Base-by-base conservation (phyloP, 2,797 vertebrate species). In the Hoplostethus mediterraneus region DNA sequence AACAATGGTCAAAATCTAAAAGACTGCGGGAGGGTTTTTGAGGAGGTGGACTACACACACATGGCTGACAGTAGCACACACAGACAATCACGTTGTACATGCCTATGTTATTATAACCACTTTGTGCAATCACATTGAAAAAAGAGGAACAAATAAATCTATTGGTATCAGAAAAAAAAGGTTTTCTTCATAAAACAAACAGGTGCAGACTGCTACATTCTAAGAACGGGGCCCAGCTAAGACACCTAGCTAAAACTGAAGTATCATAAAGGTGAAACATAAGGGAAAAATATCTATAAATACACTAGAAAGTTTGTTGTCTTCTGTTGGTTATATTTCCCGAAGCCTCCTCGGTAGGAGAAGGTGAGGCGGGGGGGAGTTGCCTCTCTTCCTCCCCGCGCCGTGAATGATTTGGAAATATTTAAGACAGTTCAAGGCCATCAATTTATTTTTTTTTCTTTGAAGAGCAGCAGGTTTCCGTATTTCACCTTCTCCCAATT, bases 41-140 rank as follows among this genome's bases (percentile, higher is more conserved):
- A 88, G 86, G 80, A 94, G 93, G 94, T 93, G 91, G 94, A 92
- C 93, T 86, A 88, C 90, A 86, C 91, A 89, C 91, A 93, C 93
- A 94, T 95, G 95, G 94, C 90, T 85, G 94, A 95, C 93, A 93
- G 93, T 93, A 93, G 90, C 90, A 89, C 90, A 93, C 94, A 95
- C 90, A 95, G 95, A 95, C 95, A 95, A 95, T 96, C 95, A 95
- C 95, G 89, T 95, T 95, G 94, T 95, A 96, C 96, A 96, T 95
- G 97, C 97, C 96, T 96, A 95, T 93, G 95, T 95, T 95, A 95
- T 94, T 92, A 92, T 91, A 93, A 95, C 94, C 95, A 92, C 94
- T 94, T 96, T 98, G 97, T 97, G 97, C 97, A 97, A 97, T 96
- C 94, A 96, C 95, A 95, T 92, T 94, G 94, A 95, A 86, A 82